Evolutionary conservation across 2,888 invertebrate genomes (phyloP), one percentile per base, ranked within the genome.

Genomic region (Shargacucullia verbasci): DNA sequence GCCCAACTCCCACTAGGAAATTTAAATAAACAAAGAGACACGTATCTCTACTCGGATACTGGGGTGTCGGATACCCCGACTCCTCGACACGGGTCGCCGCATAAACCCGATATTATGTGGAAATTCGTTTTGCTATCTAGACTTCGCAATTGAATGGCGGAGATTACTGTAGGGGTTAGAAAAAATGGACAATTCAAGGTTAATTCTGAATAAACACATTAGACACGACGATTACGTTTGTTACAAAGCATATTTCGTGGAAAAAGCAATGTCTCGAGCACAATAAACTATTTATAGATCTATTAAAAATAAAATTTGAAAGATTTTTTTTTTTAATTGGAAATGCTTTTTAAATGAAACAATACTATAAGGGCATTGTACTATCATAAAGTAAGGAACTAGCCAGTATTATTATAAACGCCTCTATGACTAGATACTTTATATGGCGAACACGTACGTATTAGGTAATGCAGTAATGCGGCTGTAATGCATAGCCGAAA

Each of bases 21-120:
- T 81, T 79, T 79, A 64, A 81, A 84, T 82, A 82, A 78, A 71
- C 70, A 76, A 80, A 73, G 72, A 72, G 70, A 65, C 68, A 64
- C 46, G 54, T 69, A 56, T 10, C 35, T 3, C 2, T 20, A 20
- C 2, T 20, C 48, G 43, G 15, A 37, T 37, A 55, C 37, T 15
- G 12, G 34, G 43, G 49, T n/a, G 2, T 14, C 12, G 25, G 47
- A 54, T 48, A 11, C 47, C 47, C 27, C n/a, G 49, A 20, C 2
- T 20, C 20, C 15, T 35, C 56, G 20, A 20, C 4, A 20, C 41
- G 48, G 39, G 44, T 50, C 56, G 46, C 48, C 13, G 41, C 9
- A 37, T 49, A 39, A 40, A 44, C 25, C 37, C 34, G 27, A 49
- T 54, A 46, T 50, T 34, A 10, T 12, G 7, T 41, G 50, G 40